phyloP scores from a whole-genome alignment of 2,797 vertebrate genomes.

The Cossypha caffra region DNA sequence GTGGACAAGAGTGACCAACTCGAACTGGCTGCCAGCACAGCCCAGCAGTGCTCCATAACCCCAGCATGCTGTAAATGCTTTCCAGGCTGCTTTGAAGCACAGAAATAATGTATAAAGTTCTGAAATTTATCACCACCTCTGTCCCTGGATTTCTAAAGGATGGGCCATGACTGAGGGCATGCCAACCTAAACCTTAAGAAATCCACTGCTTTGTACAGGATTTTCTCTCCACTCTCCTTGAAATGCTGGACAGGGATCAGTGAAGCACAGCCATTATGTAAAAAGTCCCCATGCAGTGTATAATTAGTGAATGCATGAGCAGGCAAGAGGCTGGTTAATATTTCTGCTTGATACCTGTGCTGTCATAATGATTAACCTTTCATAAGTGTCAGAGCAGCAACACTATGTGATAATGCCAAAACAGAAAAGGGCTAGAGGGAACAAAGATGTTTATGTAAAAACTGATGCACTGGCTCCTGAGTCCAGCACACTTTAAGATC shows the following conservation, averaged over 20 bases:
- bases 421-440: background rate
- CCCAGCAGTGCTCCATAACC: accelerated
- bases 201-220: background rate
- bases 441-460: background rate
- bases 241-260: background rate
- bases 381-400: background rate
- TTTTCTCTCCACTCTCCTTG: background rate
- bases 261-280: background rate
- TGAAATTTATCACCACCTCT: background rate
- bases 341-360: background rate
- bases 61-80: background rate
- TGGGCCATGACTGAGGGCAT: accelerated
- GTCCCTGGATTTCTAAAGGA: background rate
- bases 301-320: background rate
- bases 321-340: background rate
- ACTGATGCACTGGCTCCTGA: background rate
- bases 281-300: background rate
- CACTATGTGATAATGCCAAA: background rate
- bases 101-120: background rate
- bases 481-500: background rate
- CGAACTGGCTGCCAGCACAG: background rate
- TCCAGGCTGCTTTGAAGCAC: background rate
- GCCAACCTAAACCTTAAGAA: background rate
- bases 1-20: accelerated
- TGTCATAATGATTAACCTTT: background rate